Conservation (phyloP, 1,140 invertebrate genomes). For the Notospermus geniculatus region DNA sequence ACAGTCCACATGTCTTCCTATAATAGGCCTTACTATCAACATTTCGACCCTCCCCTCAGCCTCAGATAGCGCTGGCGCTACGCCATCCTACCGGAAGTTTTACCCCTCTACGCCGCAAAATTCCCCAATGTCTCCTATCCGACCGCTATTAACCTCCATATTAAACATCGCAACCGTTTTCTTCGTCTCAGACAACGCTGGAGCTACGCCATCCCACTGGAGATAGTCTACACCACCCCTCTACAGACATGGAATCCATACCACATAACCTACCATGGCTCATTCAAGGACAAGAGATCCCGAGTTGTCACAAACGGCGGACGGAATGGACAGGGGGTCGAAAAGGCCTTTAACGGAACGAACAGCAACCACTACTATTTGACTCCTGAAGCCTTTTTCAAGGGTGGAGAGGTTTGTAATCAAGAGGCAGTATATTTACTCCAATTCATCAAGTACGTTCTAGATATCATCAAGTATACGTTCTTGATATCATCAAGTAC, state of each 20-base stretch:
- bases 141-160: too few species aligned
- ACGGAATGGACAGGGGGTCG: not conserved
- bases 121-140: too few species aligned
- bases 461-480: too few species aligned
- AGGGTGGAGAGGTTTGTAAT: conserved; percentile 20
- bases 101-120: too few species aligned
- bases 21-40: too few species aligned
- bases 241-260: conserved; percentile 12
- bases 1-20: too few species aligned
- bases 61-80: too few species aligned
- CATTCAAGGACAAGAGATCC: not conserved
- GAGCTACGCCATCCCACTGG: conserved; percentile 21
- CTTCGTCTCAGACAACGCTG: conserved; percentile 14
- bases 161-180: not conserved
- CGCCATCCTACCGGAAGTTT: too few species aligned
- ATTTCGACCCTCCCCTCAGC: too few species aligned
- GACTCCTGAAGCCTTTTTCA: conserved; percentile 31
- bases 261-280: not conserved
- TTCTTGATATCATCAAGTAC: too few species aligned
- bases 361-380: conserved; percentile 25
- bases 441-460: too few species aligned
- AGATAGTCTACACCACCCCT: conserved; percentile 24
- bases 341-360: conserved; percentile 30
- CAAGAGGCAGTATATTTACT: too few species aligned
- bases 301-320: conserved; percentile 13